Conservation (phyloP, 1,140 invertebrate genomes). For the Diabrotica undecimpunctata region DNA sequence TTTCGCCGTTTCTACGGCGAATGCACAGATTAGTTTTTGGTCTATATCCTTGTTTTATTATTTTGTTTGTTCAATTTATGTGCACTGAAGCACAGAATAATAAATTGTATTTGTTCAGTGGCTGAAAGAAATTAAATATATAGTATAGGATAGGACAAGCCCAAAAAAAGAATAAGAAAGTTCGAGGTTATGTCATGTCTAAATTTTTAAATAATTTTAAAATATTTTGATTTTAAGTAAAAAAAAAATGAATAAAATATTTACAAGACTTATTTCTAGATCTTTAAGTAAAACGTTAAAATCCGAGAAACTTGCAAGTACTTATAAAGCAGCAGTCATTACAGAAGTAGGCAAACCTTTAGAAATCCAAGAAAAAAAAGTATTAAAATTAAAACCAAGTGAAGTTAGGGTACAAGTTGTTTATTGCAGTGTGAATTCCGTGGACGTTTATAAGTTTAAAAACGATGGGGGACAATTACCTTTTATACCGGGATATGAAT, state of each 20-base stretch:
- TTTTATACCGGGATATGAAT: constrained; percentile 55
- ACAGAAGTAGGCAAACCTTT: constrained; percentile 48
- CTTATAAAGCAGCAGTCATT: constrained; percentile 50
- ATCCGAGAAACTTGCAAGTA: constrained; percentile 21
- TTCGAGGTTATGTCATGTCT: too few relatives aligned
- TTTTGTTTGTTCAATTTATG: too few relatives aligned
- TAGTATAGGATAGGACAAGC: too few relatives aligned
- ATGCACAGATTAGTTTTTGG: too few relatives aligned
- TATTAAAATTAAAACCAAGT: constrained; percentile 42
- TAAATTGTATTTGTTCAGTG: too few relatives aligned
- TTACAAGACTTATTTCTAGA: constrained; percentile 11
- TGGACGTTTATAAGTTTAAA: constrained; percentile 50
- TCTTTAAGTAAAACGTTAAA: constrained; percentile 1
- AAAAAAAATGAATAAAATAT: constrained; percentile 15
- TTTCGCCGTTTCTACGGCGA: too few relatives aligned
- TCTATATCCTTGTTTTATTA: too few relatives aligned
- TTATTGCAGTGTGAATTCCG: constrained; percentile 56
- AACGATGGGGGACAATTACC: constrained; percentile 49
- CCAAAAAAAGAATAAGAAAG: too few relatives aligned
- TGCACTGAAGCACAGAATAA: too few relatives aligned
- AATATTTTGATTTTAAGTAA: too few relatives aligned
- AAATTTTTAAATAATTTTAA: too few relatives aligned
- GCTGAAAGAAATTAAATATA: too few relatives aligned
- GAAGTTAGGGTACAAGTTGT: constrained; percentile 50
- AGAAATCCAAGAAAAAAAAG: constrained; percentile 43